Evolutionary conservation across 2,113 vertebrate genomes (phyloP).

Genomic region (Tragulus kanchil): DNA sequence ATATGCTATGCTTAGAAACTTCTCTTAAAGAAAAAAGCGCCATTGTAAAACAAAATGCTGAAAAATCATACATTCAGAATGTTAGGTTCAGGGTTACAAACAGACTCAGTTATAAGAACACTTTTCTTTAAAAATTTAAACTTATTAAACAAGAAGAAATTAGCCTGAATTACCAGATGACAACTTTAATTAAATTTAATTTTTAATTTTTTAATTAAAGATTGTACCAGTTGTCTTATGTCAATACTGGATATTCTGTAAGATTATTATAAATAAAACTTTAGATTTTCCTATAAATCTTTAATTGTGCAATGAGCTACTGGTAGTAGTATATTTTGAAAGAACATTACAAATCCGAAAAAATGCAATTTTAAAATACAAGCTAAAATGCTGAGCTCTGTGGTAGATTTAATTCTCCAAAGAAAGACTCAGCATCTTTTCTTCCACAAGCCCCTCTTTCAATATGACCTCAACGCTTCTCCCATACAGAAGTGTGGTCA

Average conservation of each 20-base stretch:
- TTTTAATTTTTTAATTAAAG: constrained; percentile 23
- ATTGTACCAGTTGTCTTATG: background rate
- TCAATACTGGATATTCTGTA: background rate
- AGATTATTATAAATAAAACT: constrained; percentile 17
- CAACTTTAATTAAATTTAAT: constrained; percentile 18
- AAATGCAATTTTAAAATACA: constrained; percentile 27
- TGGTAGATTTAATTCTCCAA: background rate
- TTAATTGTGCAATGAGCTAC: background rate
- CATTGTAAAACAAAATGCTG: constrained; percentile 24
- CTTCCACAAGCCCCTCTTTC: background rate
- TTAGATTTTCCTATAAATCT: background rate
- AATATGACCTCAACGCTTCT: background rate
- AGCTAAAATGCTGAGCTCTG: background rate
- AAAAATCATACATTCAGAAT: constrained; percentile 6
- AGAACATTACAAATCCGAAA: constrained; percentile 32
- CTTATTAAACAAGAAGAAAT: background rate
- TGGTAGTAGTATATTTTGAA: constrained; percentile 22
- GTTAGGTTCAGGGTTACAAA: background rate
- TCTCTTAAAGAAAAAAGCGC: background rate
- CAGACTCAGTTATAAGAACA: background rate
- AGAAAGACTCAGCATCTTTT: background rate
- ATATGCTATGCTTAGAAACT: background rate
- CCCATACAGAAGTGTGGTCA: background rate
- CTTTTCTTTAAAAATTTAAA: constrained; percentile 16
- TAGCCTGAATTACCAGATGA: background rate